Conservation (phyloP, 2,888 invertebrate genomes). For the Drosophila neonasuta region DNA sequence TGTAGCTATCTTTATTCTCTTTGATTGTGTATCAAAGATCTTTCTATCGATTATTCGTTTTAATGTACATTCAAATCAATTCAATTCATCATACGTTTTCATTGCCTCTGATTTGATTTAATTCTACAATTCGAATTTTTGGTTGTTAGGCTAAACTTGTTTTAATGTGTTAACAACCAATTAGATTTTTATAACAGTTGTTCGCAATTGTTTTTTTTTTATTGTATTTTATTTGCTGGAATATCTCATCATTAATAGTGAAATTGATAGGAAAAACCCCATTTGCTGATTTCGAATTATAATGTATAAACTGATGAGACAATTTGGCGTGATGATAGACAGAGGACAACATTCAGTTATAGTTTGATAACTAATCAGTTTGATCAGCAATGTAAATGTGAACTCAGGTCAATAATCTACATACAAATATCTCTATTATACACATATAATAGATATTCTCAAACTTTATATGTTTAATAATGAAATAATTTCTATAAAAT, state of each 20-base stretch:
- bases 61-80: background rate
- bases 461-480: too few species aligned
- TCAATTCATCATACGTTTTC: background rate
- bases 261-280: background rate
- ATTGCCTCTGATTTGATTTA: background rate
- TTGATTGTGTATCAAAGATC: too few species aligned
- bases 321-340: background rate
- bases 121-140: background rate
- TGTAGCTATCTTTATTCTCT: too few species aligned
- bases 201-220: too few species aligned
- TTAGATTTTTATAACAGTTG: too few species aligned
- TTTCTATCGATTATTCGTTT: too few species aligned
- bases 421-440: too few species aligned
- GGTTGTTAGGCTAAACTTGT: background rate
- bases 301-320: background rate
- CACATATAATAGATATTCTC: too few species aligned
- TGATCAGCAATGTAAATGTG: background rate
- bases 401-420: too few species aligned
- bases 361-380: background rate
- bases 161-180: background rate
- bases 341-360: background rate
- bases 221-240: too few species aligned
- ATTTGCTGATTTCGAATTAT: background rate
- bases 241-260: too few species aligned
- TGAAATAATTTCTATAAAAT: too few species aligned